phyloP scores from a whole-genome alignment of 2,888 invertebrate species.

The Aethes cnicana region DNA sequence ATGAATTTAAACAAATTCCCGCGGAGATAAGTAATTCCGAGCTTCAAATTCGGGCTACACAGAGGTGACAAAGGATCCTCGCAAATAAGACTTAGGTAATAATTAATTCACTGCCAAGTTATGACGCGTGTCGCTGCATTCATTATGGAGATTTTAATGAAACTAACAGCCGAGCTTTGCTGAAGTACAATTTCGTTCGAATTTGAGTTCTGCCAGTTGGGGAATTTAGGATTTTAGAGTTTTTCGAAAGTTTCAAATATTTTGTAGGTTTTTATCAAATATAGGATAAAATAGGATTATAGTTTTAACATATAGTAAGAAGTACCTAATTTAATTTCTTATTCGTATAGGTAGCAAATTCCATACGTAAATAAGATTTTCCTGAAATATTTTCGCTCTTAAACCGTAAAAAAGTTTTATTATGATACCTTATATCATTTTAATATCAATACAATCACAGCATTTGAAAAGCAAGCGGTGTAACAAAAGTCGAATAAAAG shows the following conservation, averaged over 20 bases:
- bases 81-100: conserved; percentile 67
- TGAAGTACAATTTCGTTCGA: conserved; percentile 33
- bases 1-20: neutral
- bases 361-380: no score
- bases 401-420: neutral
- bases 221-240: conserved; percentile 1
- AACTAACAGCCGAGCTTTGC: conserved; percentile 45
- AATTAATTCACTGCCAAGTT: conserved; percentile 69
- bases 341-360: no score
- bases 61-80: conserved; percentile 43
- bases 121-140: conserved; percentile 70
- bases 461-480: conserved; percentile 21
- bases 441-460: conserved; percentile 22
- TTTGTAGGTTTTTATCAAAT: no score
- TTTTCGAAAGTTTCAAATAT: neutral
- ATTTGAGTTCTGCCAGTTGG: no score
- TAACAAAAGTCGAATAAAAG: conserved; percentile 27
- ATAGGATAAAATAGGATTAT: no score
- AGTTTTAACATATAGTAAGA: no score
- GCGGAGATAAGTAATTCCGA: conserved; percentile 1
- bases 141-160: conserved; percentile 63
- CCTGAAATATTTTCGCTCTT: neutral
- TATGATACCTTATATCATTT: neutral
- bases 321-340: no score
- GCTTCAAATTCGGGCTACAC: conserved; percentile 15